Percentiles rank a stretch among this genome's conserved stretches.
These are phyloP conservation scores for Oreochromis mossambicus DNA, from an alignment of 2,797 vertebrate species.

Conservation along the genomic window DNA sequence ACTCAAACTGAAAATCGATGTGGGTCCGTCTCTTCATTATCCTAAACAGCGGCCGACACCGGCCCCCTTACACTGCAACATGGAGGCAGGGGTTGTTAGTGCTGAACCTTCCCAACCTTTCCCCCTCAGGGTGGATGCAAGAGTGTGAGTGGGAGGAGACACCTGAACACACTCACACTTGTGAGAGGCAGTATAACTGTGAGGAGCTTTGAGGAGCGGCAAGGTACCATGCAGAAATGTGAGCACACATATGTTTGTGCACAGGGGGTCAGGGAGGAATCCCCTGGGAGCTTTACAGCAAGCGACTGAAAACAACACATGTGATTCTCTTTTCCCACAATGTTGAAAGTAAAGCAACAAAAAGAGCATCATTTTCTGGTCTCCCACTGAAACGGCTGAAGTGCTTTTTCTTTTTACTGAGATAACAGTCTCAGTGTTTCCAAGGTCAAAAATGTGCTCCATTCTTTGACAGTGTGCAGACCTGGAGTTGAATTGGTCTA, in stretches of 20 bases:
- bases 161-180: background rate
- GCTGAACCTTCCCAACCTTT: slow-evolving; percentile 35
- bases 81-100: slow-evolving; percentile 19
- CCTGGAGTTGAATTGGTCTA: background rate
- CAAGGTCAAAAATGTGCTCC: background rate
- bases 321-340: background rate
- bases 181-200: background rate
- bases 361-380: background rate
- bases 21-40: slow-evolving; percentile 48
- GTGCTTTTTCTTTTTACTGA: background rate
- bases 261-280: background rate
- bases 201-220: background rate
- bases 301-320: background rate
- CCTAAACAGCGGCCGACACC: slow-evolving; percentile 34
- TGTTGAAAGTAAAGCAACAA: background rate
- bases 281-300: background rate
- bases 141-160: slow-evolving; percentile 5
- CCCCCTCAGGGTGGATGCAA: background rate
- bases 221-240: background rate
- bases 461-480: background rate
- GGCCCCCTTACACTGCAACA: background rate
- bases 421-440: background rate
- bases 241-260: background rate
- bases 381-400: background rate
- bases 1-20: slow-evolving; percentile 66